These are phyloP conservation scores for Nettapus auritus DNA, from an alignment of 2,113 vertebrate genomes.

Conservation along the genomic window DNA sequence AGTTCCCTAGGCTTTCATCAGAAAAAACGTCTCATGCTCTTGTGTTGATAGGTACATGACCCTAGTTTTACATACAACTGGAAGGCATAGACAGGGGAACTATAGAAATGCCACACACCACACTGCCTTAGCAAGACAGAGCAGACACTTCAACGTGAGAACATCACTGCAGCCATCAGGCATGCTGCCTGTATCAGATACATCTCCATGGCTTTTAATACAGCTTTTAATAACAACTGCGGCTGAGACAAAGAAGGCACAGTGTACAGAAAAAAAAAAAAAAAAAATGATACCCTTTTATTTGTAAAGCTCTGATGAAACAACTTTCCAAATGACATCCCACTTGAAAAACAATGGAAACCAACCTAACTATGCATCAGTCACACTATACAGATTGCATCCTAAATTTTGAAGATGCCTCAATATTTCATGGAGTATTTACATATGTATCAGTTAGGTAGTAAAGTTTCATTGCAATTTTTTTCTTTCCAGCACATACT, in stretches of 20 bases:
- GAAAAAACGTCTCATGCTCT: rapidly evolving
- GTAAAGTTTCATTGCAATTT: constrained; percentile 78
- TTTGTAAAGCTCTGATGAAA: constrained; percentile 84
- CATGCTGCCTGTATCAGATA: background rate
- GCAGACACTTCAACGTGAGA: background rate
- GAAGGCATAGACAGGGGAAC: background rate
- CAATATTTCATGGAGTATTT: constrained; percentile 78
- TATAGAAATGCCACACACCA: background rate
- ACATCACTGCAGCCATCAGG: background rate
- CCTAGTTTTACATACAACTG: background rate
- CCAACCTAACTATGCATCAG: constrained; percentile 78
- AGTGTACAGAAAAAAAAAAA: constrained; percentile 56
- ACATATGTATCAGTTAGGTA: constrained; percentile 85
- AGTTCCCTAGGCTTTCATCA: background rate
- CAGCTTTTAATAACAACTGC: background rate
- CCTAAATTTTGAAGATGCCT: constrained; percentile 73
- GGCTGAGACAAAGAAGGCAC: constrained; percentile 51
- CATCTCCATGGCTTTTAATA: background rate
- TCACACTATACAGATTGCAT: constrained; percentile 78
- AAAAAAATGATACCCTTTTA: constrained; percentile 79
- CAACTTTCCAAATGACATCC: constrained; percentile 81
- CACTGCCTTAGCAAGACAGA: background rate
- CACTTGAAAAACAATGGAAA: constrained; percentile 76
- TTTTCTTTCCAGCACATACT: constrained; percentile 73
- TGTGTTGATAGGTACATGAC: background rate